A percentile compares a stretch with the other conserved stretches of the same genome.
phyloP scores from a whole-genome alignment of 1,140 invertebrate genomes.

The Zaprionus inermis region DNA sequence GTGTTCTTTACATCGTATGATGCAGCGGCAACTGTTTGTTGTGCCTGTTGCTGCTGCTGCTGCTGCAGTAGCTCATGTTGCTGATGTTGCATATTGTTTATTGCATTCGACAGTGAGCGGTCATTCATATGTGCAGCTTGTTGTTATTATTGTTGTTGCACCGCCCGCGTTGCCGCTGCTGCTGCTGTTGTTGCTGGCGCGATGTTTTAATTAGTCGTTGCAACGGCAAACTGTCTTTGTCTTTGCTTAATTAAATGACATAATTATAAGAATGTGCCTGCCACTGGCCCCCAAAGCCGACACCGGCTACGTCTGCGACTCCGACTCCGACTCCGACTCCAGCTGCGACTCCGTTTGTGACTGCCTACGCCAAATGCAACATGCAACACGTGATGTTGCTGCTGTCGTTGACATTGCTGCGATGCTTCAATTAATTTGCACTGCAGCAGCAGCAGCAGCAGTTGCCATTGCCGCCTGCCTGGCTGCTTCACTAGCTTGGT shows the following conservation, averaged over 20 bases:
- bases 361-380: constrained; percentile 71
- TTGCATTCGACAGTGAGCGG: constrained; percentile 50
- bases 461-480: constrained; percentile 44
- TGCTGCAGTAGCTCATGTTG: constrained; percentile 30
- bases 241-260: constrained; percentile 84
- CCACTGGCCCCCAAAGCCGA: constrained; percentile 52
- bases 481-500: constrained; percentile 37
- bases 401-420: constrained; percentile 78
- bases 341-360: constrained; percentile 13
- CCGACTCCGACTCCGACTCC: constrained; percentile 17
- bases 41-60: constrained; percentile 15
- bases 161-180: constrained; percentile 63
- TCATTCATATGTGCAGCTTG: constrained; percentile 57
- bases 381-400: constrained; percentile 80
- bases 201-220: constrained; percentile 83
- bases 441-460: constrained; percentile 60
- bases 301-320: constrained; percentile 23
- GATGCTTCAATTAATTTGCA: constrained; percentile 82
- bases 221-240: constrained; percentile 80
- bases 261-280: constrained; percentile 83
- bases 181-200: constrained; percentile 59
- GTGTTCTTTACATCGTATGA: constrained; percentile 78
- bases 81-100: constrained; percentile 53
- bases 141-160: constrained; percentile 53
- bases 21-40: constrained; percentile 70